phyloP scores from a whole-genome alignment of 2,888 invertebrate genomes.

The Latheticus oryzae region DNA sequence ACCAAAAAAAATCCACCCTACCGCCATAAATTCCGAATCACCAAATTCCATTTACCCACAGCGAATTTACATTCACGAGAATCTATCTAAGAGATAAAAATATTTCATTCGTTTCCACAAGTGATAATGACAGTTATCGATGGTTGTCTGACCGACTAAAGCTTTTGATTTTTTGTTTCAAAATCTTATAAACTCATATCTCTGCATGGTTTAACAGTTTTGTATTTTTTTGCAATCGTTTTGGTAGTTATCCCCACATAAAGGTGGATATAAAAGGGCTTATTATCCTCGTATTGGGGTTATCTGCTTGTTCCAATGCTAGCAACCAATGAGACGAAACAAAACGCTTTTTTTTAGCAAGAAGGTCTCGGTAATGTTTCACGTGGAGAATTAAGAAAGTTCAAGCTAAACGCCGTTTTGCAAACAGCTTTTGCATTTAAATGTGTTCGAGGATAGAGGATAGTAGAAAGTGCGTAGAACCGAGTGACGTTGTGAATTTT shows the following conservation, averaged over 20 bases:
- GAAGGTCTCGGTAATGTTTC: constrained; percentile 36
- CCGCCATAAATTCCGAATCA: constrained; percentile 10
- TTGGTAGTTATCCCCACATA: constrained; percentile 18
- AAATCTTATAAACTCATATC: constrained; percentile 13
- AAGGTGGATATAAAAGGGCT: constrained; percentile 28
- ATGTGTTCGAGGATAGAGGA: constrained; percentile 48
- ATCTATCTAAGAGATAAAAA: constrained; percentile 10
- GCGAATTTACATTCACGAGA: constrained; percentile 10
- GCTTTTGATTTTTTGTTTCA: constrained; percentile 4
- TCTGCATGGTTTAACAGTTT: constrained; percentile 17
- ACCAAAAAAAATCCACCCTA: too few species aligned
- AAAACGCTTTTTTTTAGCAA: constrained; percentile 29
- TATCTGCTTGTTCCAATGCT: constrained; percentile 16
- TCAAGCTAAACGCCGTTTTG: constrained; percentile 50
- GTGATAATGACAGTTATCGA: constrained; percentile 29
- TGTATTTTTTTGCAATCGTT: constrained; percentile 15
- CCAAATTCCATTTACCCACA: too few species aligned
- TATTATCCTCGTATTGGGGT: constrained; percentile 15
- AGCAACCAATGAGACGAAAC: constrained; percentile 13
- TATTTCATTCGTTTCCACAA: constrained; percentile 12
- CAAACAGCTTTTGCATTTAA: constrained; percentile 56
- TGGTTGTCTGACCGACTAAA: constrained; percentile 4
- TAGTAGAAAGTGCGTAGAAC: constrained; percentile 46
- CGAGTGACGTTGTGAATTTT: constrained; percentile 33
- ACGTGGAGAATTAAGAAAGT: constrained; percentile 54